Base-by-base conservation (phyloP, 2,113 vertebrate species). In the Vombatus ursinus region DNA sequence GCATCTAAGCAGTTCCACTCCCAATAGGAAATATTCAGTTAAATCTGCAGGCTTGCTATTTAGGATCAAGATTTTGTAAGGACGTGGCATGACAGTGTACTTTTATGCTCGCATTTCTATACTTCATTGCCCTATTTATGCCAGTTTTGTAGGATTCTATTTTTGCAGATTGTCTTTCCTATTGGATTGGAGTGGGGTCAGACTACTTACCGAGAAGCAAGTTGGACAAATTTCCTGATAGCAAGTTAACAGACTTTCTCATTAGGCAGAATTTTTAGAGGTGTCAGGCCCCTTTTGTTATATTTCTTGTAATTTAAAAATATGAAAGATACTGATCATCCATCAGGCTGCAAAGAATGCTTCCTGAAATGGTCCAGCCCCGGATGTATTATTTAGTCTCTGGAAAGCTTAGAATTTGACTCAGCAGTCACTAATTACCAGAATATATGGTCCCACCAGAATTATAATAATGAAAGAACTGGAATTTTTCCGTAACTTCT, bases 21-120 rank as follows among this genome's bases (percentile, higher is more conserved):
- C 93, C 54, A 93, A 93, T 48, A 91, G 47, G 31, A 84, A 92
- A 49, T 49, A 8, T 84, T 54, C 48, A 77, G 14, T 53, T 92
- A 91, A 94, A 47, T 61, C 44, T 97, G 68, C 57, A 93, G 91
- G 23, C 95, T 94, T 84, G 92, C 90, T 54, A 37, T 93, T 90
- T 95, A 91, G 25, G 92, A 95, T n/a, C 1, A 94, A 91, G n/a
- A 89, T 91, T 97, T 94, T 95, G 14, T 93, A 92, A 95, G 57
- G 47, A 12, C 26, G 90, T 47, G 93, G 0, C 68, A 54, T 92
- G 1, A 31, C 50, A 22, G 25, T 48, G 16, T 90, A 3, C 14
- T 37, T 26, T 92, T 57, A 28, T 47, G n/a, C 22, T 93, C 19
- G 61, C 5, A 92, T 91, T 48, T 84, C n/a, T 84, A n/a, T 19